A percentile compares a stretch with the other conserved stretches of the same genome.
These are phyloP conservation scores for Hormiphora californensis DNA, from an alignment of 37 sponge, comb jelly and placozoan genomes.

Conservation along the genomic window DNA sequence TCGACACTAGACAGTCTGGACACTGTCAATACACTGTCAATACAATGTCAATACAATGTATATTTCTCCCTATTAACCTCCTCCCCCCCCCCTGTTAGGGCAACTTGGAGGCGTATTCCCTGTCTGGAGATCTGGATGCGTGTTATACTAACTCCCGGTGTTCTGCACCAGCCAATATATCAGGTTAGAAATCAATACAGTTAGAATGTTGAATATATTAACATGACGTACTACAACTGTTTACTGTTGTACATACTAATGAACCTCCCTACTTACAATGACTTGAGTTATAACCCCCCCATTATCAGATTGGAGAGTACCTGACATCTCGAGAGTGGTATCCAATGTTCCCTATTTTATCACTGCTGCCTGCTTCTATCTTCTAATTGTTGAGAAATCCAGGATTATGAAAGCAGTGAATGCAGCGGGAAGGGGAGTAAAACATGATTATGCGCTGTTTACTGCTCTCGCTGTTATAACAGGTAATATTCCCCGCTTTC, in stretches of 20 bases:
- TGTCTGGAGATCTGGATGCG: slow-evolving; percentile 24
- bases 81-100: not conserved
- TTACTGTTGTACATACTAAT: too few species aligned
- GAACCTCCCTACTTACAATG: not conserved
- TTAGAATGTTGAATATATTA: too few species aligned
- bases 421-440: not conserved
- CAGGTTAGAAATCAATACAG: not conserved
- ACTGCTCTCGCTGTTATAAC: slow-evolving; percentile 35
- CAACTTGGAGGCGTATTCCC: not conserved
- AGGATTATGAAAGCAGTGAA: not conserved
- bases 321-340: not conserved
- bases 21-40: too few species aligned
- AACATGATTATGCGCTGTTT: slow-evolving; percentile 31
- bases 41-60: not conserved
- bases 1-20: too few species aligned
- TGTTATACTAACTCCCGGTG: slow-evolving; percentile 15
- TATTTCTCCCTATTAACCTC: not conserved
- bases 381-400: not conserved
- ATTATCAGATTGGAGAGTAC: not conserved
- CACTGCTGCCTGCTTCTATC: not conserved
- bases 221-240: too few species aligned
- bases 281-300: not conserved
- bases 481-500: too few species aligned
- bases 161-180: not conserved
- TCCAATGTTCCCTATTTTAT: slow-evolving; percentile 28